Conservation (phyloP, 2,888 invertebrate species). For the Thysanoteuthis rhombus region DNA sequence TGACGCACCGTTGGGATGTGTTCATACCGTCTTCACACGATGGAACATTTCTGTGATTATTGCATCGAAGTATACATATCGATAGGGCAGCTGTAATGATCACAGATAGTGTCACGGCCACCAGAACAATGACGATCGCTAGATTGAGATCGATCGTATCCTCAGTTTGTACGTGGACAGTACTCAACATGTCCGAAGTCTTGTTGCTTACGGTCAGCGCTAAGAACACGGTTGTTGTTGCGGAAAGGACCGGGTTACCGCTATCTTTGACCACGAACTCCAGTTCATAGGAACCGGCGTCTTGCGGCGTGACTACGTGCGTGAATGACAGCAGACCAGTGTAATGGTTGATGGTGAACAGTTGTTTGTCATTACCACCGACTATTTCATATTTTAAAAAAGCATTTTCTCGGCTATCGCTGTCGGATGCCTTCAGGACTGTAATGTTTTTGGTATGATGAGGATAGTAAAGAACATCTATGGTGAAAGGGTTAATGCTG, state of each 20-base stretch:
- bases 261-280: conserved; percentile 1
- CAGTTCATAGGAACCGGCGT: conserved; percentile 19
- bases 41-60: conserved; percentile 14
- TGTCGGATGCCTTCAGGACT: neutral
- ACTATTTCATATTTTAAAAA: conserved; percentile 16
- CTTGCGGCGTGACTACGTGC: neutral
- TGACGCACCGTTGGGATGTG: neutral
- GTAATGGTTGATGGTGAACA: conserved; percentile 19
- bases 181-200: neutral
- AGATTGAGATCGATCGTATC: conserved; percentile 14
- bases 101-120: conserved; percentile 27
- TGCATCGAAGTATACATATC: conserved; percentile 19
- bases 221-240: neutral
- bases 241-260: conserved; percentile 16
- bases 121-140: conserved; percentile 23
- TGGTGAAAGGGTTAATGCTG: neutral
- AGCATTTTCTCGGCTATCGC: neutral
- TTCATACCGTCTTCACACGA: neutral
- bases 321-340: conserved; percentile 15
- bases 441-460: neutral
- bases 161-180: neutral
- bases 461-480: neutral
- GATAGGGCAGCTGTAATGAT: neutral
- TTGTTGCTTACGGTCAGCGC: conserved; percentile 20
- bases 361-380: neutral